Conservation (phyloP, 2,113 vertebrate species). For the Aphelocoma coerulescens region DNA sequence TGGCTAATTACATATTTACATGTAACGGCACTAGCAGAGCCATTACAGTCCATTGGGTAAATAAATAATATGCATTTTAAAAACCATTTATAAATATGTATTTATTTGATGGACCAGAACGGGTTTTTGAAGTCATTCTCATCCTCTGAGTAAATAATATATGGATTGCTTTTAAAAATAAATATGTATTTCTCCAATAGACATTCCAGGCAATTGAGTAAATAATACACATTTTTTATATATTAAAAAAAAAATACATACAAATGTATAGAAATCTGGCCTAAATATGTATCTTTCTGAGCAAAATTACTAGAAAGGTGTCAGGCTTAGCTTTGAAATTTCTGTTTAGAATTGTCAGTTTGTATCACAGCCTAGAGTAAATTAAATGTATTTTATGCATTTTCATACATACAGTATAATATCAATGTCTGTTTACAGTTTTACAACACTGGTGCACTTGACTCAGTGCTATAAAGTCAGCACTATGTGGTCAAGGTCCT, state of each 20-base stretch:
- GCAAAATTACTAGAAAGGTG: background rate
- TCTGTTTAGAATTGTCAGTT: background rate
- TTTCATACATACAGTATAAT: background rate
- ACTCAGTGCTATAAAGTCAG: background rate
- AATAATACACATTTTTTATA: constrained; percentile 60
- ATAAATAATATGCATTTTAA: constrained; percentile 64
- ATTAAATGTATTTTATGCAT: constrained; percentile 24
- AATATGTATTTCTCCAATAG: constrained; percentile 56
- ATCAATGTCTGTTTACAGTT: background rate
- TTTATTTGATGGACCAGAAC: constrained; percentile 68
- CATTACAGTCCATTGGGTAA: constrained; percentile 42
- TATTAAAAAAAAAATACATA: background rate
- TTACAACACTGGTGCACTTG: background rate
- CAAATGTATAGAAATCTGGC: background rate
- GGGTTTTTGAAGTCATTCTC: constrained; percentile 54
- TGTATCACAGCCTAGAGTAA: constrained; percentile 30
- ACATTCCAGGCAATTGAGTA: constrained; percentile 38
- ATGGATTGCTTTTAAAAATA: constrained; percentile 65
- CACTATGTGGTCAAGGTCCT: background rate
- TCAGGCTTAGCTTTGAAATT: constrained; percentile 35
- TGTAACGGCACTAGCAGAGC: constrained; percentile 38
- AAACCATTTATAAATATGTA: constrained; percentile 69
- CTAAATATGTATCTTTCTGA: background rate
- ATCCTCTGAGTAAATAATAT: constrained; percentile 67
- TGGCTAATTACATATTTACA: constrained; percentile 67